Percentiles rank a stretch among this genome's conserved stretches.
These are phyloP conservation scores for Helicolenus hilgendorfi DNA, from an alignment of 2,797 vertebrate genomes.

Conservation along the genomic window DNA sequence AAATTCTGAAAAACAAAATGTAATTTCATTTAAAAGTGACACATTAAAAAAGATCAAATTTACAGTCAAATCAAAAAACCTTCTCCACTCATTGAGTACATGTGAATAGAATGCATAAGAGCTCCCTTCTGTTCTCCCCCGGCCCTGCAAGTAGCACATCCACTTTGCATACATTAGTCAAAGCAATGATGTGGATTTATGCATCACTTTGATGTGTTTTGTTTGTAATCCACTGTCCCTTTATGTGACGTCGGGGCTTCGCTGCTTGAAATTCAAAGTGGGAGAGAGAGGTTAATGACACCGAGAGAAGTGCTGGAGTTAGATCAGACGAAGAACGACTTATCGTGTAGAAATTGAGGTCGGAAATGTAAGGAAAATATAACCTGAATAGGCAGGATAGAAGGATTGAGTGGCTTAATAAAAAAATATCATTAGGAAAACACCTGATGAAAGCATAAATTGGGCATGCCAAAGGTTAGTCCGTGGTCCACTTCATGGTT, in stretches of 20 bases:
- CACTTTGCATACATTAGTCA: conserved; percentile 72
- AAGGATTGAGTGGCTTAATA: not conserved
- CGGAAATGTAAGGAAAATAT: not conserved
- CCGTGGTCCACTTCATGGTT: not conserved
- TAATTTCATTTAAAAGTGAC: conserved; percentile 7
- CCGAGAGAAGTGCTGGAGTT: not conserved
- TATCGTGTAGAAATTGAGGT: not conserved
- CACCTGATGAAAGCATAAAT: not conserved
- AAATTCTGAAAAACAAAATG: not conserved
- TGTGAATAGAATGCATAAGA: conserved; percentile 22
- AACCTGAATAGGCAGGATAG: not conserved
- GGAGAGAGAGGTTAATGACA: conserved; percentile 26
- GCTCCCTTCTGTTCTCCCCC: conserved; percentile 39
- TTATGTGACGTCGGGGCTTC: conserved; percentile 6
- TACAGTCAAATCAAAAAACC: conserved; percentile 31
- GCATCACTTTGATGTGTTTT: conserved; percentile 79
- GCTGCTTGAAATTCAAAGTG: conserved; percentile 24
- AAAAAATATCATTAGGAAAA: not conserved
- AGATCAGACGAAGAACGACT: not conserved
- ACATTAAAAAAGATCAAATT: conserved; percentile 26
- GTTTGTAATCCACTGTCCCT: conserved; percentile 64
- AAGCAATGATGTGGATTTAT: conserved; percentile 73
- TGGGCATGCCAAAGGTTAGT: not conserved
- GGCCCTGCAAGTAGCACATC: conserved; percentile 45
- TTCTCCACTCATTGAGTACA: conserved; percentile 13